phyloP scores from a whole-genome alignment of 2,113 vertebrate species.

The Jaculus jaculus region DNA sequence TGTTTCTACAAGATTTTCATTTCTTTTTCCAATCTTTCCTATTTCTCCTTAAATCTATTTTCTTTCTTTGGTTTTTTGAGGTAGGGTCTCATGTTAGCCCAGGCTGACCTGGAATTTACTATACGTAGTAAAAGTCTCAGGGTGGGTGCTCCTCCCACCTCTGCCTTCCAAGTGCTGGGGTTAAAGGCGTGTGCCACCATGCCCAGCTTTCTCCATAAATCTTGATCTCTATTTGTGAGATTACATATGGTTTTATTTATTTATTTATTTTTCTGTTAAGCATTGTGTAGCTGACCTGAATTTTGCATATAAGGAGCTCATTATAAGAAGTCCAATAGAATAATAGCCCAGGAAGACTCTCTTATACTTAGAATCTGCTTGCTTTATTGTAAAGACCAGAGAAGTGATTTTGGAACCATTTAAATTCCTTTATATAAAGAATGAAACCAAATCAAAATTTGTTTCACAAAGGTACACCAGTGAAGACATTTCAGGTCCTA shows the following conservation, averaged over 20 bases:
- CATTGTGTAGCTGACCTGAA: not conserved
- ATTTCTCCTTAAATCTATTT: not conserved
- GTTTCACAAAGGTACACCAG: not conserved
- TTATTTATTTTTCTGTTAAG: not conserved
- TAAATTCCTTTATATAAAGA: not conserved
- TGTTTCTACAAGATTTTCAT: not conserved
- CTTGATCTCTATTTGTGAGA: not conserved
- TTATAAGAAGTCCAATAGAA: not conserved
- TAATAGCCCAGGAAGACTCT: not conserved
- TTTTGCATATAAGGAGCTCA: constrained; percentile 40
- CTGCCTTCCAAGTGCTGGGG: too few relatives aligned
- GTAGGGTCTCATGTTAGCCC: too few relatives aligned
- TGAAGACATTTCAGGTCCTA: not conserved
- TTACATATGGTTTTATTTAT: not conserved
- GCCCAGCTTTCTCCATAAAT: not conserved
- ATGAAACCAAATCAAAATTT: not conserved
- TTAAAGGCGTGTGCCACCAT: too few relatives aligned
- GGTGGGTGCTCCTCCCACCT: too few relatives aligned
- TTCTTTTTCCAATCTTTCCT: not conserved
- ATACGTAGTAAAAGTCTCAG: too few relatives aligned
- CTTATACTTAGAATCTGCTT: not conserved
- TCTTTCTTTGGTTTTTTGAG: not conserved
- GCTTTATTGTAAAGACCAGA: not conserved
- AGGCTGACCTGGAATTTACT: too few relatives aligned
- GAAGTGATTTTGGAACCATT: not conserved